phyloP scores from a whole-genome alignment of 37 sponge, comb jelly and placozoan species.

The Spongilla lacustris region DNA sequence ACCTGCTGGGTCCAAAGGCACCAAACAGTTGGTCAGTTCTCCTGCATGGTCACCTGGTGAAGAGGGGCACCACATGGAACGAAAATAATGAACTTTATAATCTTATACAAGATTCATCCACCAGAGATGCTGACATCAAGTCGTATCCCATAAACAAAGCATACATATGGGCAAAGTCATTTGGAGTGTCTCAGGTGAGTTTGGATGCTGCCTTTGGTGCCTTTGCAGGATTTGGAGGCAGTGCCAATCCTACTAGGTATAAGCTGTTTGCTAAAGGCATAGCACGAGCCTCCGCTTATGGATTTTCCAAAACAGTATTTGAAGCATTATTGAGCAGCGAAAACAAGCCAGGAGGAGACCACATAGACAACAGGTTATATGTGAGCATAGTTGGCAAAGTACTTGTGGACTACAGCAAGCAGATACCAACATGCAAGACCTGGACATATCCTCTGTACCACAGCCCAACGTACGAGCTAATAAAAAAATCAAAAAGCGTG shows the following conservation, averaged over 20 bases:
- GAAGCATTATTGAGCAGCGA: not conserved
- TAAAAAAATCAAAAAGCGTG: not conserved
- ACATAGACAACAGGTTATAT: not conserved
- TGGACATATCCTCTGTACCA: not conserved
- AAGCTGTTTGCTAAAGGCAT: conserved; percentile 46
- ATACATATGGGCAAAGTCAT: conserved; percentile 63
- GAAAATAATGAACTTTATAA: conserved; percentile 8
- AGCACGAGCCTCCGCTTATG: conserved; percentile 48
- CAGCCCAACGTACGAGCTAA: not conserved
- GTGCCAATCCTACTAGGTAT: not conserved
- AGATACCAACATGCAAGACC: not conserved
- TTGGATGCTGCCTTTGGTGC: conserved; percentile 52
- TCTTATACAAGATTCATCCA: conserved; percentile 33
- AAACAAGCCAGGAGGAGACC: not conserved
- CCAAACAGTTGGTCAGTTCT: not conserved
- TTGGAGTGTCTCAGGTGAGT: conserved; percentile 45
- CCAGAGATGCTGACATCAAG: conserved; percentile 33
- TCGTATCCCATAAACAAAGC: conserved; percentile 54
- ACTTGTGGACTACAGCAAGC: not conserved
- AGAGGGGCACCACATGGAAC: not conserved
- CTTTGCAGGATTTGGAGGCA: conserved; percentile 51
- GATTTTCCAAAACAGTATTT: conserved; percentile 16
- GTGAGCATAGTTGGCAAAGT: not conserved
- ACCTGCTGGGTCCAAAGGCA: not conserved
- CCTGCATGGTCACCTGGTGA: not conserved